Conservation (phyloP, 2,797 vertebrate genomes). For the Chromobotia macracanthus region DNA sequence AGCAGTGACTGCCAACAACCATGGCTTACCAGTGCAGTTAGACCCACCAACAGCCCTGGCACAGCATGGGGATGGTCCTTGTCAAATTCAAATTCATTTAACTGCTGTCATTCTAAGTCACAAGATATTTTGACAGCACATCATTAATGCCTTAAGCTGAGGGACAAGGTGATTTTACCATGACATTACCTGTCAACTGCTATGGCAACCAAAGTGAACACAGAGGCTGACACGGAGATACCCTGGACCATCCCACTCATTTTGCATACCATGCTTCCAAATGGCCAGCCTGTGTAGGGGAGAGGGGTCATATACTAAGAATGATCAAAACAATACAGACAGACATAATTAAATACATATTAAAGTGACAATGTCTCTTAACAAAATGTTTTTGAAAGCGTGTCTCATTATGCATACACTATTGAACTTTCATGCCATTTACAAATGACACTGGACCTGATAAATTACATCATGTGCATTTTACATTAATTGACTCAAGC, state of each 20-base stretch:
- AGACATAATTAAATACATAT: not conserved
- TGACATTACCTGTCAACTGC: constrained; percentile 86
- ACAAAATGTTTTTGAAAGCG: not conserved
- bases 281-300: constrained; percentile 77
- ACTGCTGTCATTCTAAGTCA: not conserved
- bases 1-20: not conserved
- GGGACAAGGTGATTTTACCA: constrained; percentile 1
- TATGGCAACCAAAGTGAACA: constrained; percentile 92
- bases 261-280: constrained; percentile 83
- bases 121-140: not conserved
- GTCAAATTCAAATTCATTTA: constrained; percentile 11
- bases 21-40: not conserved
- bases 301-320: constrained; percentile 31
- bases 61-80: not conserved
- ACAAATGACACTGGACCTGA: not conserved
- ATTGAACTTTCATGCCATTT: not conserved
- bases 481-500: not conserved
- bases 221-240: constrained; percentile 90
- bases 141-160: constrained; percentile 1
- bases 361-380: constrained; percentile 3
- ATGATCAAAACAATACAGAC: not conserved
- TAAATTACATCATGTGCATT: not conserved
- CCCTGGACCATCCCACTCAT: constrained; percentile 92
- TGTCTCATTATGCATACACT: not conserved
- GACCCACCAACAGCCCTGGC: too few relatives aligned